Evolutionary conservation across 2,888 invertebrate species (phyloP).

Genomic region (Muschampia plurimacula): DNA sequence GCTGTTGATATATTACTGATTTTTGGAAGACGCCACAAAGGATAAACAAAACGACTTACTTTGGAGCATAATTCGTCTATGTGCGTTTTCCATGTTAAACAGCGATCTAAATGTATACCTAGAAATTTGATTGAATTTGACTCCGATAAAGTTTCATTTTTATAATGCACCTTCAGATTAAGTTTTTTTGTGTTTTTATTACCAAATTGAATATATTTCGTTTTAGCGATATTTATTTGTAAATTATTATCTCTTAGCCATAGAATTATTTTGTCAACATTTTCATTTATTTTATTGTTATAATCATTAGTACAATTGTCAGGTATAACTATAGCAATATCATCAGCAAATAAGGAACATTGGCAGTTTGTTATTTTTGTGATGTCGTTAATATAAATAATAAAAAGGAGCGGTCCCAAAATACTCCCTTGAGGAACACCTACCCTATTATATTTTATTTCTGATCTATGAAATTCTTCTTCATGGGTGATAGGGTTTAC

Average conservation of each 20-base stretch:
- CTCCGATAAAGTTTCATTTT: not conserved
- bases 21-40: not conserved
- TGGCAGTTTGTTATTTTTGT: not conserved
- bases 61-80: slow-evolving; percentile 5
- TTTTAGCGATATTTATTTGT: not conserved
- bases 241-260: not conserved
- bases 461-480: not conserved
- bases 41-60: not conserved
- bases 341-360: slow-evolving; percentile 6
- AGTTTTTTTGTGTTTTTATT: not conserved
- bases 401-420: slow-evolving; percentile 14
- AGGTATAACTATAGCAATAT: not conserved
- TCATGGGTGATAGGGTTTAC: not conserved
- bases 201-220: not conserved
- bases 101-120: slow-evolving; percentile 12
- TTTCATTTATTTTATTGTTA: not conserved
- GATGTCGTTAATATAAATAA: slow-evolving; percentile 11
- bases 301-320: not conserved
- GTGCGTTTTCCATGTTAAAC: slow-evolving; percentile 7
- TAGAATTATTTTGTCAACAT: not conserved
- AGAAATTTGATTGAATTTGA: not conserved
- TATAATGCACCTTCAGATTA: not conserved
- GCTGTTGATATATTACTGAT: not conserved
- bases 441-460: slow-evolving; percentile 11
- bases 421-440: slow-evolving; percentile 21